phyloP scores from a whole-genome alignment of 2,797 vertebrate genomes.

The Pogoniulus pusillus region DNA sequence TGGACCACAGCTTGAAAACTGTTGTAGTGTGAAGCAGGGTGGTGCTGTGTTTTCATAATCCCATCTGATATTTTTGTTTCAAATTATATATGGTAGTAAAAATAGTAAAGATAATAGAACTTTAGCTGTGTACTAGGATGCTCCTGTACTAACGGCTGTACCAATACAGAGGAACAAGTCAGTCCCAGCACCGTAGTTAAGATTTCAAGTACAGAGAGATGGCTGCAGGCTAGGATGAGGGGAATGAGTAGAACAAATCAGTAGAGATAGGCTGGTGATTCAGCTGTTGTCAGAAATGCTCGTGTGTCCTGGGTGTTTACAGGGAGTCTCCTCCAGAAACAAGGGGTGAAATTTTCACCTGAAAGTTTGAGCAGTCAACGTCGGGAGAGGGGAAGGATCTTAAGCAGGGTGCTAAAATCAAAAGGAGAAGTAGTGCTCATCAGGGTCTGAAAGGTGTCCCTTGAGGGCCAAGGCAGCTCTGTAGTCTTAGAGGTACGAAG shows the following conservation, averaged over 20 bases:
- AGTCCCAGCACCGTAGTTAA: not conserved
- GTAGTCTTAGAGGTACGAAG: not conserved
- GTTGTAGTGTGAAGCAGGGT: not conserved
- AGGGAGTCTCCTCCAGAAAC: not conserved
- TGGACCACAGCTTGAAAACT: not conserved
- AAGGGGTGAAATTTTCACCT: not conserved
- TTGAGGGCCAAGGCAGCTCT: fast-evolving
- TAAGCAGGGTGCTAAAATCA: not conserved
- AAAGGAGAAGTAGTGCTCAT: not conserved
- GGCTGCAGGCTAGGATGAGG: not conserved
- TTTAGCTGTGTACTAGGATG: not conserved
- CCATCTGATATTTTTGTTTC: not conserved
- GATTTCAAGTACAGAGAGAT: not conserved
- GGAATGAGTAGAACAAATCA: not conserved
- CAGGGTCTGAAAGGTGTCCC: not conserved
- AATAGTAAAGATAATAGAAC: not conserved
- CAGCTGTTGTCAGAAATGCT: not conserved
- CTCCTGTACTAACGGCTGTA: not conserved
- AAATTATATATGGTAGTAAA: not conserved
- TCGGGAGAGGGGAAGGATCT: not conserved
- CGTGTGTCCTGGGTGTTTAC: not conserved
- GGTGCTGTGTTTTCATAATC: not conserved
- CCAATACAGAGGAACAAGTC: not conserved
- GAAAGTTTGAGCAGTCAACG: not conserved
- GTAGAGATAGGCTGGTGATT: not conserved